Evolutionary conservation across 2,888 invertebrate genomes (phyloP).

Genomic region (Heliconius hortense): DNA sequence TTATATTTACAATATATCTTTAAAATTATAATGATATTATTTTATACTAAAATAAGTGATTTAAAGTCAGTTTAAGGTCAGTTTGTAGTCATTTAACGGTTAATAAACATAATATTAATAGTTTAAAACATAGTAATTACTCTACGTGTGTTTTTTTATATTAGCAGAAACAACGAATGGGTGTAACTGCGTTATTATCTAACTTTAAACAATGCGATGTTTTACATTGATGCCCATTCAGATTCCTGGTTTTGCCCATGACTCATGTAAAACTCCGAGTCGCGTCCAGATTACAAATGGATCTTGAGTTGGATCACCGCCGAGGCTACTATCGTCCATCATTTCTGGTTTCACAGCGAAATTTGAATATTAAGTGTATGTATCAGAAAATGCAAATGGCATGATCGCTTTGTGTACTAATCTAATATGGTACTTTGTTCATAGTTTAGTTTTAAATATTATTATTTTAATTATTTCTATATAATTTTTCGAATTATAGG

Average conservation of each 20-base stretch:
- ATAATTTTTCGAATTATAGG: too few relatives aligned
- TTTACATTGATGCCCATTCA: constrained; percentile 1
- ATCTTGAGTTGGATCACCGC: constrained; percentile 43
- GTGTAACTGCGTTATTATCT: neutral
- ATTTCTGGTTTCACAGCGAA: constrained; percentile 38
- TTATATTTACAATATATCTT: too few relatives aligned
- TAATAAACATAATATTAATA: neutral
- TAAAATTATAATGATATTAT: too few relatives aligned
- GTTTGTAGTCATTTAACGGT: neutral
- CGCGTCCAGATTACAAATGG: constrained; percentile 55
- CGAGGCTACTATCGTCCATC: constrained; percentile 27
- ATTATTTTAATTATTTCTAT: neutral
- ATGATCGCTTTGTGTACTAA: constrained; percentile 16
- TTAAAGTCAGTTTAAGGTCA: neutral
- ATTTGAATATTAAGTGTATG: constrained; percentile 32
- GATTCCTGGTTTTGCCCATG: constrained; percentile 52
- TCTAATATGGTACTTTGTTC: neutral
- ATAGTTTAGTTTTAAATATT: neutral
- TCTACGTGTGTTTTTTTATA: neutral
- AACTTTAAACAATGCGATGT: constrained; percentile 16
- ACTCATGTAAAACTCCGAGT: constrained; percentile 48
- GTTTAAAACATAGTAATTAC: constrained; percentile 1
- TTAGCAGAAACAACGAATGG: constrained; percentile 13
- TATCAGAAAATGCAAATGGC: constrained; percentile 25
- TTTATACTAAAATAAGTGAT: too few relatives aligned